Evolutionary conservation across 2,888 invertebrate species (phyloP).

Genomic region (Mimachlamys varia): DNA sequence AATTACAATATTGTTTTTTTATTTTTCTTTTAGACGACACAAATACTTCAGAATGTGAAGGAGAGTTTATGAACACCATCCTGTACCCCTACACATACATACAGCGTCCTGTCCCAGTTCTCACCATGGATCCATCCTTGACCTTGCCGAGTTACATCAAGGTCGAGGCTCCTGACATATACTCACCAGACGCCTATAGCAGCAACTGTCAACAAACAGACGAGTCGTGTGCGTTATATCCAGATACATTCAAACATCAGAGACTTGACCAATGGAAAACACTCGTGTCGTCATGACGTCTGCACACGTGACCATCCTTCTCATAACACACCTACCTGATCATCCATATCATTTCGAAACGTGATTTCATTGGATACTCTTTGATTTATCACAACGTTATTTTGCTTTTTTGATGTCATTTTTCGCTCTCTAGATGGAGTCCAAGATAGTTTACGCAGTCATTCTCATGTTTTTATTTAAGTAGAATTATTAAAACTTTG

Average conservation of each 20-base stretch:
- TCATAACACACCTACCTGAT: too few species aligned
- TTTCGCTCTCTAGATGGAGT: too few species aligned
- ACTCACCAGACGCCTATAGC: background rate
- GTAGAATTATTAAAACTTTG: too few species aligned
- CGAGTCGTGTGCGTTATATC: background rate
- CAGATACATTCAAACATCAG: background rate
- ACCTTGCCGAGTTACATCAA: background rate
- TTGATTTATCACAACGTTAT: too few species aligned
- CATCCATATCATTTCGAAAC: too few species aligned
- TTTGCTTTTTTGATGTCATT: too few species aligned
- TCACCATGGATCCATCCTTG: background rate
- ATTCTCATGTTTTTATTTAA: too few species aligned
- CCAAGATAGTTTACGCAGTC: too few species aligned
- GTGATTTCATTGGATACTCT: too few species aligned
- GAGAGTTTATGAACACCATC: background rate
- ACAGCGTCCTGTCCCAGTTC: background rate
- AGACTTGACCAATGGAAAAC: background rate
- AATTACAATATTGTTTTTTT: too few species aligned
- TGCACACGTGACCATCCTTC: background rate
- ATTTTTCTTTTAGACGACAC: background rate
- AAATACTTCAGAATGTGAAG: background rate
- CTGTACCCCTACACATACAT: slow-evolving; percentile 2
- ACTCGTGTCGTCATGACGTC: background rate
- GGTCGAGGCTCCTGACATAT: slow-evolving; percentile 1
- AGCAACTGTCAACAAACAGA: background rate